A percentile compares a stretch with the other conserved stretches of the same genome.
Evolutionary conservation across 2,888 invertebrate species (phyloP).

Genomic region (Conchocele bisecta): DNA sequence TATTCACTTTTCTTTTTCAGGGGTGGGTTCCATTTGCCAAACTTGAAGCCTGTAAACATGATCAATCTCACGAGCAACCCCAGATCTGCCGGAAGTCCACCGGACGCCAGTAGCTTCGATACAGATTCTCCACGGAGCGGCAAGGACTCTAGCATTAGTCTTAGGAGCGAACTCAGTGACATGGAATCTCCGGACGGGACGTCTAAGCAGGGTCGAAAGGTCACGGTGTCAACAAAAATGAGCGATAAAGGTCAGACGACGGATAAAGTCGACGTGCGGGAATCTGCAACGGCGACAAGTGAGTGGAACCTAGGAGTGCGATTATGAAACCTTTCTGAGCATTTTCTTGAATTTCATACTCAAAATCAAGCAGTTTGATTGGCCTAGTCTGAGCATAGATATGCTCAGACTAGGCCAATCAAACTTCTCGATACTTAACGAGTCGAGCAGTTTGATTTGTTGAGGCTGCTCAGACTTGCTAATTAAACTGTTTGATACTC

Average conservation of each 20-base stretch:
- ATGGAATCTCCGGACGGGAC: conserved; percentile 67
- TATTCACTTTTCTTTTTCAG: conserved; percentile 43
- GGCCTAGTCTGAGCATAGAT: not conserved
- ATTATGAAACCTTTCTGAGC: not conserved
- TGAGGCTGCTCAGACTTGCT: no score
- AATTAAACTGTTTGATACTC: no score
- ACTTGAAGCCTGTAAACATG: conserved; percentile 73
- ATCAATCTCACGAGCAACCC: conserved; percentile 79
- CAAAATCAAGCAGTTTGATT: not conserved
- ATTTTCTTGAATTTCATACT: not conserved
- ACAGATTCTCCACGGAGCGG: conserved; percentile 78
- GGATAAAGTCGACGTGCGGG: conserved; percentile 72
- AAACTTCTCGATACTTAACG: no score
- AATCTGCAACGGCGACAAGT: conserved; percentile 79
- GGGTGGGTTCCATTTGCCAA: conserved; percentile 76
- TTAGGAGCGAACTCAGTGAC: conserved; percentile 80
- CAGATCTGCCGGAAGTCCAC: conserved; percentile 84
- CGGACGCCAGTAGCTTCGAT: conserved; percentile 80
- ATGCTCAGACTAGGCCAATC: no score
- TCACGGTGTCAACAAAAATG: conserved; percentile 59
- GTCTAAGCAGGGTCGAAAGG: conserved; percentile 47
- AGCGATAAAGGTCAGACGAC: conserved; percentile 78
- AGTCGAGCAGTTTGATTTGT: no score
- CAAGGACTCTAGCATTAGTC: conserved; percentile 78
- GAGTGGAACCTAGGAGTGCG: conserved; percentile 36